Evolutionary conservation across 1,140 invertebrate genomes (phyloP).

Genomic region (Druon quercuslanigerum): DNA sequence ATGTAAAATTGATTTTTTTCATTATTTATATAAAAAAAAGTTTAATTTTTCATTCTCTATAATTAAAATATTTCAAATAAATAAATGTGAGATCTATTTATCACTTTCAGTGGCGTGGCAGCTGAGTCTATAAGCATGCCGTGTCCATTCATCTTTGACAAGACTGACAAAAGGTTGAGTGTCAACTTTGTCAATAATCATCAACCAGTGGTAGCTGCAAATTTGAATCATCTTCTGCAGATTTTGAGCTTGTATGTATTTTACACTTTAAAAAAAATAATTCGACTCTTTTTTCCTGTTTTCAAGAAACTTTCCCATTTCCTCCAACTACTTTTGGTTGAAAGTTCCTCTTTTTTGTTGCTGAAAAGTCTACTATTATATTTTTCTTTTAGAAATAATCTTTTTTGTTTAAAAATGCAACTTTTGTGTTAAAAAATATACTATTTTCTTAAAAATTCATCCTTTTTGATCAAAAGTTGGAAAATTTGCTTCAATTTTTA

Average conservation of each 20-base stretch:
- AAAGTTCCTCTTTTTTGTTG: too few species aligned
- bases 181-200: constrained; percentile 45
- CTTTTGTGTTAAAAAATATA: too few species aligned
- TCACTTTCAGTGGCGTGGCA: constrained; percentile 56
- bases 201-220: constrained; percentile 54
- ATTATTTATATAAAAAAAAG: neutral
- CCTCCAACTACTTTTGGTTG: too few species aligned
- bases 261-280: neutral
- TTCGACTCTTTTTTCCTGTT: too few species aligned
- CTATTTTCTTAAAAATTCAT: too few species aligned
- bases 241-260: constrained; percentile 60
- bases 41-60: neutral
- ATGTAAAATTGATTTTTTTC: constrained; percentile 34
- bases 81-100: neutral
- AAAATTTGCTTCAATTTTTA: too few species aligned
- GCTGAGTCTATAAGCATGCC: constrained; percentile 50
- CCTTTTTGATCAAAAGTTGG: too few species aligned
- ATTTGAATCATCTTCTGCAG: constrained; percentile 58
- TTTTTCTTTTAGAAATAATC: too few species aligned
- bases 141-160: constrained; percentile 50
- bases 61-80: neutral
- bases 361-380: too few species aligned
- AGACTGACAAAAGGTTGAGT: constrained; percentile 39
- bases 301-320: too few species aligned
- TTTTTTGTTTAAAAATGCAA: too few species aligned